phyloP scores from a whole-genome alignment of 2,113 vertebrate genomes.

The Rhinolophus ferrumequinum region DNA sequence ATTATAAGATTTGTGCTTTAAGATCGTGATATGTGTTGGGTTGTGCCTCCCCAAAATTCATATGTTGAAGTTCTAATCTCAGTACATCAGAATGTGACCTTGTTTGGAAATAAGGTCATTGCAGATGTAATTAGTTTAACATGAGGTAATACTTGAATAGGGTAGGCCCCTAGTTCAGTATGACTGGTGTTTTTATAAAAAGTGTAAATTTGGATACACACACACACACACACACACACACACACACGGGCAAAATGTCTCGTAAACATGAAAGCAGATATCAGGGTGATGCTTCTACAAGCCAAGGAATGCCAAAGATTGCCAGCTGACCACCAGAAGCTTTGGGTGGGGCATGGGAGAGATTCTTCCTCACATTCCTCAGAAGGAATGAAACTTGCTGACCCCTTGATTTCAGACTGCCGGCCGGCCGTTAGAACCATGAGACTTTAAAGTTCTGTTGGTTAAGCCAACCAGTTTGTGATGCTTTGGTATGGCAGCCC shows the following conservation, averaged over 20 bases:
- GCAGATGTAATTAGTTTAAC: no score
- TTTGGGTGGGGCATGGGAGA: not conserved
- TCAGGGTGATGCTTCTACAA: not conserved
- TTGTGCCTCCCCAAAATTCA: no score
- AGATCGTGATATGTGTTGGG: no score
- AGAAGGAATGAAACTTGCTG: not conserved
- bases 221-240: not conserved
- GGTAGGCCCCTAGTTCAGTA: no score
- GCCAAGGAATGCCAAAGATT: not conserved
- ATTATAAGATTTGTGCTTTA: no score
- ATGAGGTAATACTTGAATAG: no score
- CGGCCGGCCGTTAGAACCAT: not conserved
- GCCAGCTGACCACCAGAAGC: not conserved
- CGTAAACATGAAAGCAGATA: not conserved
- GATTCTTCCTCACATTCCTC: not conserved
- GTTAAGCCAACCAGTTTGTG: not conserved
- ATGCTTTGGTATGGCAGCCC: not conserved
- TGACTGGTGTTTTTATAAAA: no score
- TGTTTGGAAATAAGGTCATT: no score
- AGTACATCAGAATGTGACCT: no score
- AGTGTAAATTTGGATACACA: no score
- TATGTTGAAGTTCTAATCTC: no score
- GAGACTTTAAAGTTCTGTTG: not conserved
- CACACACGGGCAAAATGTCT: not conserved
- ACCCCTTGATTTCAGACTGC: not conserved